A percentile compares a stretch with the other conserved stretches of the same genome.
phyloP scores from a whole-genome alignment of 2,797 vertebrate genomes.

The Falco berigora region DNA sequence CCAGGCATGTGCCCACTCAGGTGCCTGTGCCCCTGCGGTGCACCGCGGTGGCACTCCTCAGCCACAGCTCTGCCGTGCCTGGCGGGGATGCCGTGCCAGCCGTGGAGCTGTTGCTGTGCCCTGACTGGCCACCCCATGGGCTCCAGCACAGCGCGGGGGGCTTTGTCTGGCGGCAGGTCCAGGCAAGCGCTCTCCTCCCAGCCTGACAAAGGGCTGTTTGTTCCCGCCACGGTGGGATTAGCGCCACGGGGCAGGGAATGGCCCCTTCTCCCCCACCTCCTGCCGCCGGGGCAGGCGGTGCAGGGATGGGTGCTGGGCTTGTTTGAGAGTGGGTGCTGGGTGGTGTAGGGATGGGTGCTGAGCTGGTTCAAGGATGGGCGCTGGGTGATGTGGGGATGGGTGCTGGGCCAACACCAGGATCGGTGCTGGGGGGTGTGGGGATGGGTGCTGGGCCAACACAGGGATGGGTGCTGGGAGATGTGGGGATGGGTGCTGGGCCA shows the following conservation, averaged over 20 bases:
- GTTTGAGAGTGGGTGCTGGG: not conserved
- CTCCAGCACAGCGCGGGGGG: not conserved
- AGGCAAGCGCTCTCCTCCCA: not conserved
- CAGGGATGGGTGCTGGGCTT: not conserved
- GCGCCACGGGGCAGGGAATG: not conserved
- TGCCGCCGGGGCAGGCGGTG: not conserved
- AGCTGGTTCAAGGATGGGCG: not conserved
- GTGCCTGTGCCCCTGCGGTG: accelerated
- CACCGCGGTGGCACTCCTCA: accelerated
- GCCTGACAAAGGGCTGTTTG: conserved; percentile 58
- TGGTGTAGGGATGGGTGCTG: not conserved
- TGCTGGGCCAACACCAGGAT: not conserved
- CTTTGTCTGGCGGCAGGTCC: not conserved
- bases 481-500: not conserved
- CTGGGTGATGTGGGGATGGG: not conserved
- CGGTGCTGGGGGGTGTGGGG: not conserved
- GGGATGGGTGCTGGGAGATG: not conserved
- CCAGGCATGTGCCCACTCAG: accelerated
- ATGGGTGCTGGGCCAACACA: not conserved
- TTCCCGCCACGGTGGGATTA: conserved; percentile 48
- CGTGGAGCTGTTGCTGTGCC: accelerated
- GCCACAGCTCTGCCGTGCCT: not conserved
- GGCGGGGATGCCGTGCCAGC: accelerated
- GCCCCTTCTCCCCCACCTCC: not conserved
- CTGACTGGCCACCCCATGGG: accelerated